Base-by-base conservation (phyloP, 2,888 invertebrate genomes). In the Lepidonotus clava region DNA sequence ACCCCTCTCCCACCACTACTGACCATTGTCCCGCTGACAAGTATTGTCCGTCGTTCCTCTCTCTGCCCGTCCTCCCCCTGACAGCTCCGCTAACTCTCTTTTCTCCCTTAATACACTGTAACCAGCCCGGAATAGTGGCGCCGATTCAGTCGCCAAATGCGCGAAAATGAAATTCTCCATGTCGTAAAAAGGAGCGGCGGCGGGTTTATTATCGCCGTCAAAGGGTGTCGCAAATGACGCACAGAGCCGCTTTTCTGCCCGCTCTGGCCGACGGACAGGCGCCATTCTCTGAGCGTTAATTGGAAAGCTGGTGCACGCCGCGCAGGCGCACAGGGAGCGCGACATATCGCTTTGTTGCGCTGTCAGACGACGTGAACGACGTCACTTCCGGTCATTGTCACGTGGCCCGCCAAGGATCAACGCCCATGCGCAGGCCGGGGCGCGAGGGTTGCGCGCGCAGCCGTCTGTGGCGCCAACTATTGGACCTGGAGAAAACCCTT, bases 221-320 rank as follows among this genome's bases (percentile, higher is more conserved):
- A 76, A 76, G 76, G 76, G 36, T 38, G 76, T 76, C 76, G 76
- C 76, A 76, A 76, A 76, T 76, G 76, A 76, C 76, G 24, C 76
- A 76, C 76, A 76, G 76, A 76, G 76, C 76, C 76, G 34, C 76
- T 76, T 76, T 76, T 76, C 76, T 76, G 76, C 8, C 14, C 36
- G 38, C 21, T 34, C 76, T 34, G n/a, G 38, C 76, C 38, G 76
- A 76, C 38, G 76, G 76, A 76, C 76, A 38, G 38, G n/a, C 21
- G 76, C 24, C 40, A 76, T 76, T 76, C 76, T 76, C 24, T 38
- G 76, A 24, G 18, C 38, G 76, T 76, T 76, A 76, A 76, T 76
- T 76, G 76, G 76, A 76, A 76, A 76, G 76, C 76, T 76, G 76
- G 76, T 14, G 76, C 76, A 40, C 76, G 76, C 8, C 40, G 76